phyloP scores from a whole-genome alignment of 2,113 vertebrate species.

The Bubo scandiacus region DNA sequence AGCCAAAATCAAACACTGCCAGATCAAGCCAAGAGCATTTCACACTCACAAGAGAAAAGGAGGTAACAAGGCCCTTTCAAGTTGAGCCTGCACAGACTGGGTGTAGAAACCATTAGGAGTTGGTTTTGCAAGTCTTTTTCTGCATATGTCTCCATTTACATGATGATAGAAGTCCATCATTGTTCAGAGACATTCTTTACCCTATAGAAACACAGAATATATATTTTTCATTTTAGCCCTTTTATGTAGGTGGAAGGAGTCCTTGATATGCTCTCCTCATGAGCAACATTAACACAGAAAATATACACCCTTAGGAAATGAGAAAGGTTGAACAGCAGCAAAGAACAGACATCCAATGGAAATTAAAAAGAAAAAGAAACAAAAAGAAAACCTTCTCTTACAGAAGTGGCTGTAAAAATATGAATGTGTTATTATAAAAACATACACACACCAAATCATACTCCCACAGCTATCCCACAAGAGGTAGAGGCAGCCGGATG shows the following conservation, averaged over 20 bases:
- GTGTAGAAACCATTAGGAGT: not conserved
- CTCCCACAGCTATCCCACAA: not conserved
- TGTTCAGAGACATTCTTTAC: not conserved
- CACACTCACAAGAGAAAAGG: not conserved
- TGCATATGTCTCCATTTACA: not conserved
- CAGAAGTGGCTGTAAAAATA: not conserved
- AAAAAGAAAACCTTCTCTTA: not conserved
- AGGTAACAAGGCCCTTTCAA: not conserved
- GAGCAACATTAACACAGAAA: not conserved
- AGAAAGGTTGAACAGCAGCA: not conserved
- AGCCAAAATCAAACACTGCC: not conserved
- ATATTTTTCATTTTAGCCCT: not conserved
- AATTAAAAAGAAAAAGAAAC: not conserved
- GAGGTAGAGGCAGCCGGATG: not conserved
- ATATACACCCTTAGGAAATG: not conserved
- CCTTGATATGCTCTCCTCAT: not conserved
- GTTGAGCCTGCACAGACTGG: not conserved
- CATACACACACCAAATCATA: not conserved
- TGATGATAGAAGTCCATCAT: not conserved
- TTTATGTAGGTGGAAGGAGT: not conserved
- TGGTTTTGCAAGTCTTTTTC: not conserved
- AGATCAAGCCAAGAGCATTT: not conserved
- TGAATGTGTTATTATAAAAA: not conserved
- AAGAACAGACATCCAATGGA: not conserved
- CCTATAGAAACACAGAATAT: not conserved